Conservation (phyloP, 2,113 vertebrate genomes). For the Chlorocebus sabaeus region DNA sequence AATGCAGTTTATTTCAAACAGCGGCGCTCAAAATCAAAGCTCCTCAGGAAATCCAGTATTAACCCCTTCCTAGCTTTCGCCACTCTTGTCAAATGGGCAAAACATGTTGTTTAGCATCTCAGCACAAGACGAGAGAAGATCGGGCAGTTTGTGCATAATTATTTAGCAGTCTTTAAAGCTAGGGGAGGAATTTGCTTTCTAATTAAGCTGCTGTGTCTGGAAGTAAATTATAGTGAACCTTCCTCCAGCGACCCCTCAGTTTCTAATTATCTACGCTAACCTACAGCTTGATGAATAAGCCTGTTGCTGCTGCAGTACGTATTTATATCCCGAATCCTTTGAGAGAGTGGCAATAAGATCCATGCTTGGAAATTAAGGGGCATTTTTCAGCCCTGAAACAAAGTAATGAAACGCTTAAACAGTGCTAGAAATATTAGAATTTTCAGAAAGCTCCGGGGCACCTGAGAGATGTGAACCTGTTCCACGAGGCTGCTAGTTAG, state of each 20-base stretch:
- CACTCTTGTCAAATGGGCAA: not conserved
- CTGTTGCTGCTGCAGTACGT: not conserved
- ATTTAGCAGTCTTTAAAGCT: conserved; percentile 55
- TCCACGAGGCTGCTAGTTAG: accelerated
- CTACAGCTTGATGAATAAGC: not conserved
- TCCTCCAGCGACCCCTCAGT: conserved; percentile 31
- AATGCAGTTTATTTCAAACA: not conserved
- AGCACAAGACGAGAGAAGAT: not conserved
- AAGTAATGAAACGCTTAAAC: conserved; percentile 26
- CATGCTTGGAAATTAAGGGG: conserved; percentile 53
- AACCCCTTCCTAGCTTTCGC: not conserved
- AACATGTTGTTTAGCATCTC: not conserved
- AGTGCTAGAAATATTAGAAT: not conserved
- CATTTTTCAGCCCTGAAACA: conserved; percentile 61
- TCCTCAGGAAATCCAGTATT: conserved; percentile 8
- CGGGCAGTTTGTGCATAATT: not conserved
- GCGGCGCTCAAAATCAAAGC: not conserved
- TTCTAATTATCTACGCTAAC: conserved; percentile 56
- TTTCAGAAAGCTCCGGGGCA: not conserved
- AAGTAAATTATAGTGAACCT: conserved; percentile 55
- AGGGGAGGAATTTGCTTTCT: conserved; percentile 65
- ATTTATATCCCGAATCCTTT: not conserved
- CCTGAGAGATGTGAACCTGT: accelerated
- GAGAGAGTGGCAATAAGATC: conserved; percentile 38
- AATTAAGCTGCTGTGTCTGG: conserved; percentile 66